These are phyloP conservation scores for Ramphastos sulfuratus DNA, from an alignment of 2,113 vertebrate species.

Conservation along the genomic window DNA sequence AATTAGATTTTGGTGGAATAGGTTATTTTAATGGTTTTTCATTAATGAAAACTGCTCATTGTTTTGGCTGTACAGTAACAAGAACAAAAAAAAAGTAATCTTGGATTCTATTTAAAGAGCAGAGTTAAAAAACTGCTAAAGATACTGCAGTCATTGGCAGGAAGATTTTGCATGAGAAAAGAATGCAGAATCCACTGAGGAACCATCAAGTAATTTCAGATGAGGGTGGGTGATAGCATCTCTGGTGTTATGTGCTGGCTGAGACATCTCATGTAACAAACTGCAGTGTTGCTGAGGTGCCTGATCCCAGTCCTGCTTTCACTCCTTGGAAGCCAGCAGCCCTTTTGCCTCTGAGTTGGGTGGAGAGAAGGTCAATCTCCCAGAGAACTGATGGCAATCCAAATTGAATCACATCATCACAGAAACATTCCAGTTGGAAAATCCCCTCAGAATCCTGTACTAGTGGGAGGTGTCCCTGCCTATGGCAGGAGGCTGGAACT, in stretches of 20 bases:
- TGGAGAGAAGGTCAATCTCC: not conserved
- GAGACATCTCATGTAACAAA: fast-evolving
- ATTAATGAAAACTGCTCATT: constrained; percentile 73
- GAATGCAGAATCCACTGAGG: not conserved
- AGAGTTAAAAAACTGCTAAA: constrained; percentile 60
- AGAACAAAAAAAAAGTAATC: constrained; percentile 64
- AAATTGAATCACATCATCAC: too few relatives aligned
- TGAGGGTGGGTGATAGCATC: not conserved
- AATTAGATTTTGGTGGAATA: constrained; percentile 78
- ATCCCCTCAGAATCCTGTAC: too few relatives aligned
- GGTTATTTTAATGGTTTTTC: constrained; percentile 77
- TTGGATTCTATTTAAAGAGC: constrained; percentile 58
- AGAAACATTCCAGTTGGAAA: too few relatives aligned
- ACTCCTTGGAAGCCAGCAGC: not conserved
- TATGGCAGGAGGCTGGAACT: too few relatives aligned
- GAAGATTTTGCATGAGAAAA: constrained; percentile 22
- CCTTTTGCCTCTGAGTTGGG: not conserved
- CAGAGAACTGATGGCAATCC: not conserved
- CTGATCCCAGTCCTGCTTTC: not conserved
- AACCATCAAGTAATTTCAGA: not conserved
- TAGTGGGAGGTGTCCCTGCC: too few relatives aligned
- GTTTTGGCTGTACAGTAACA: constrained; percentile 65
- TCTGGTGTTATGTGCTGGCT: not conserved
- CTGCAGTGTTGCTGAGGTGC: fast-evolving
- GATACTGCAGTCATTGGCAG: not conserved